These are phyloP conservation scores for Tangachromis dhanisi DNA, from an alignment of 2,113 vertebrate species.

Conservation along the genomic window DNA sequence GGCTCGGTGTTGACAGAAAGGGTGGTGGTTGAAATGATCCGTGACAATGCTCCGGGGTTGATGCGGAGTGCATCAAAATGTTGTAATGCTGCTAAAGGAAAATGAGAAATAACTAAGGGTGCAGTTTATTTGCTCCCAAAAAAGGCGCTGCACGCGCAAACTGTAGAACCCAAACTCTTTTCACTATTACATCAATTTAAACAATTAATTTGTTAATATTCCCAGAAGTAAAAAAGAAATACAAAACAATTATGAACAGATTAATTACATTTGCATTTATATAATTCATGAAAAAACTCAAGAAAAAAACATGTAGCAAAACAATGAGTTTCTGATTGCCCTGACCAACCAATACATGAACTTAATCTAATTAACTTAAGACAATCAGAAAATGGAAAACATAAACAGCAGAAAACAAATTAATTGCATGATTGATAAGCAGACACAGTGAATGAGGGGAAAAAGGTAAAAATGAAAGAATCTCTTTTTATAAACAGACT, in stretches of 20 bases:
- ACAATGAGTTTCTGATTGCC: background rate
- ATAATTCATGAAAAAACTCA: background rate
- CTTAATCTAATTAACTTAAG: background rate
- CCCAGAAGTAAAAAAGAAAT: background rate
- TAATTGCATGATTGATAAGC: background rate
- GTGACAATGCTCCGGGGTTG: background rate
- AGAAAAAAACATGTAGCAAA: background rate
- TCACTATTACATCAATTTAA: background rate
- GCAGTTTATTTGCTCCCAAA: background rate
- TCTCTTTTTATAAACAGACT: background rate
- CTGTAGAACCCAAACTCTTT: background rate
- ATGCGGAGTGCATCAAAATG: constrained; percentile 1
- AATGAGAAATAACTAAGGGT: background rate
- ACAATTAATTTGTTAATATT: background rate
- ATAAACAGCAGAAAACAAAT: background rate
- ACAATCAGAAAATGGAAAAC: background rate
- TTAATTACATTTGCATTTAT: background rate
- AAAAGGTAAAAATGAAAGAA: background rate
- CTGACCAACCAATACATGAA: background rate
- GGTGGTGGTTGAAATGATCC: constrained; percentile 10
- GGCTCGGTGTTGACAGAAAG: background rate
- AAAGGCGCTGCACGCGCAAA: background rate
- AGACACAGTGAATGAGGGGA: background rate
- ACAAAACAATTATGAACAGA: background rate
- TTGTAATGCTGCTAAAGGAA: background rate